Base-by-base conservation (phyloP, 2,113 vertebrate genomes). In the Astatotilapia flaviijosephi region DNA sequence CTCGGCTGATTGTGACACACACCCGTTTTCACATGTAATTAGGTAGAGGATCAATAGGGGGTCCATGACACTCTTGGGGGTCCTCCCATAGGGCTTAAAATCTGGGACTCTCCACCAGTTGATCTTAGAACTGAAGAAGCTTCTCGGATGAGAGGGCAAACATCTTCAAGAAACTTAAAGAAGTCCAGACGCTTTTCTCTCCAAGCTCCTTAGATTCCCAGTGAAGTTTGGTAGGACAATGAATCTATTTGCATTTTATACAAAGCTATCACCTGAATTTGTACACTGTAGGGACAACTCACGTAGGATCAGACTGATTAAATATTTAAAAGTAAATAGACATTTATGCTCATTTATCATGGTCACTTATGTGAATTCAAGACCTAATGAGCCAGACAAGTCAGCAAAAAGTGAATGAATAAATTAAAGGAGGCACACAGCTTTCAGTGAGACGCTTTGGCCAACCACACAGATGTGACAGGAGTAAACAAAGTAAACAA, bases 91-190 rank as follows among this genome's bases (percentile, higher is more conserved):
- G 5, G 7, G 2, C 55, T 28, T 58, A 28, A 28, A 28, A 58
- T 58, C 26, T 58, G 26, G 26, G 55, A 15, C 3, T 58, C 2
- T 58, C 7, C 13, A 15, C 55, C 23, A 28, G 0, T 58, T 58
- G 55, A 9, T 1, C 23, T 58, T 58, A 58, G 55, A 58, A 58
- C 26, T 58, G 55, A 58, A 28, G 26, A 58, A 28, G 55, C 55
- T 58, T 58, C 55, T 58, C 4, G 0, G 26, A 1, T 28, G 23
- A 56, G 7, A 56, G 4, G 55, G 0, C 1, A 56, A 56, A 26
- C 4, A 0, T 14, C 54, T 56, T 56, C 21, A 56, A 26, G 54
- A 0, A 55, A 13, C 54, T 26, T 55, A 14, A 56, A 14, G 54
- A 56, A 28, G 13, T 28, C 13, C 55, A 58, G 55, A 4, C 5